A percentile compares a stretch with the other conserved stretches of the same genome.
These are phyloP conservation scores for Melanotaenia maccullochi DNA, from an alignment of 2,797 vertebrate genomes.

Conservation along the genomic window DNA sequence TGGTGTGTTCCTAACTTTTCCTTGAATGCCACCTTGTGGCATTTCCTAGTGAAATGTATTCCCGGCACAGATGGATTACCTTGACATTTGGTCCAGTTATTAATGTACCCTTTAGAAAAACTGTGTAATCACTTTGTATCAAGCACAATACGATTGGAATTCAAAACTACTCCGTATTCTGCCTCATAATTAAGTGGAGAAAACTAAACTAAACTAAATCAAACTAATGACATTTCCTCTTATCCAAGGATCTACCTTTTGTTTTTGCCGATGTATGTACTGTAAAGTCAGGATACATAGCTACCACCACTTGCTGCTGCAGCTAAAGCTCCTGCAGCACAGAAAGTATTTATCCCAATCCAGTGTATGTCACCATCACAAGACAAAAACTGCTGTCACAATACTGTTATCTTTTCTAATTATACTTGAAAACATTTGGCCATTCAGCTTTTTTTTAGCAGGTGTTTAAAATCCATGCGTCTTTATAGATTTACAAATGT, in stretches of 20 bases:
- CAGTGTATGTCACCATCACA: background rate
- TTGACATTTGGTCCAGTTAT: background rate
- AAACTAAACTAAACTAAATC: constrained; percentile 3
- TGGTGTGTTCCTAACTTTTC: constrained; percentile 3
- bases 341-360: background rate
- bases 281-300: background rate
- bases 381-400: background rate
- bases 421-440: background rate
- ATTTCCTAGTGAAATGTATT: constrained; percentile 6
- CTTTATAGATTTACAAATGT: background rate
- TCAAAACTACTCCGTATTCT: background rate
- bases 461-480: background rate
- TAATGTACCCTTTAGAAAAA: background rate
- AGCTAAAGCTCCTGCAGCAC: background rate
- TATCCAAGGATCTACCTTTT: background rate
- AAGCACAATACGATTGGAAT: background rate
- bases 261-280: background rate
- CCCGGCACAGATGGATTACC: background rate
- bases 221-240: background rate
- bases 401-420: background rate
- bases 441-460: background rate
- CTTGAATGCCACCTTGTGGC: constrained; percentile 33
- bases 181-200: background rate
- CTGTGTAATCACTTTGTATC: background rate
- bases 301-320: background rate